Conservation (phyloP, 2,797 vertebrate genomes). For the Perodicticus potto region DNA sequence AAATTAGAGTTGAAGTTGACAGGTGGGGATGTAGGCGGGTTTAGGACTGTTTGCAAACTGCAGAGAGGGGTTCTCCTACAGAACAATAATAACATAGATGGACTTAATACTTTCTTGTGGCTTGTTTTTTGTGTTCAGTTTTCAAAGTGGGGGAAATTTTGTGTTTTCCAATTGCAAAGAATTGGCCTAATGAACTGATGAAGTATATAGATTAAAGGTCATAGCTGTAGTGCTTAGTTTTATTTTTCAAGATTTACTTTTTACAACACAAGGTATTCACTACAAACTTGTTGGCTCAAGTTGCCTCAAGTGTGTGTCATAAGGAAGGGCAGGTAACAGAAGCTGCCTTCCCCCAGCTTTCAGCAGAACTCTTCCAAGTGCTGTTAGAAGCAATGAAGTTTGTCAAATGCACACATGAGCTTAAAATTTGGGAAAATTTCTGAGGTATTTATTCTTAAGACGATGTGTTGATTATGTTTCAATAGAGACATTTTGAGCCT, state of each 20-base stretch:
- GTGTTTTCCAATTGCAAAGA: constrained; percentile 24
- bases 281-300: neutral
- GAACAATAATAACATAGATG: neutral
- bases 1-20: neutral
- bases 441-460: neutral
- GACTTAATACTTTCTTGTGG: neutral
- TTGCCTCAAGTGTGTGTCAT: neutral
- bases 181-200: neutral
- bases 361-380: neutral
- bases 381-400: neutral
- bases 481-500: neutral
- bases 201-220: neutral
- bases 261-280: neutral
- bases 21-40: neutral
- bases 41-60: neutral
- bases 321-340: neutral
- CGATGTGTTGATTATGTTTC: neutral
- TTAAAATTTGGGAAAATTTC: neutral
- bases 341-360: neutral
- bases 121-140: constrained; percentile 6
- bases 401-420: neutral
- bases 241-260: neutral
- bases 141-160: constrained; percentile 7
- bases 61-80: neutral
- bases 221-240: neutral